Evolutionary conservation across 1,140 invertebrate species (phyloP), one percentile per base, ranked within the genome.

Genomic region (Brachionus sp.): DNA sequence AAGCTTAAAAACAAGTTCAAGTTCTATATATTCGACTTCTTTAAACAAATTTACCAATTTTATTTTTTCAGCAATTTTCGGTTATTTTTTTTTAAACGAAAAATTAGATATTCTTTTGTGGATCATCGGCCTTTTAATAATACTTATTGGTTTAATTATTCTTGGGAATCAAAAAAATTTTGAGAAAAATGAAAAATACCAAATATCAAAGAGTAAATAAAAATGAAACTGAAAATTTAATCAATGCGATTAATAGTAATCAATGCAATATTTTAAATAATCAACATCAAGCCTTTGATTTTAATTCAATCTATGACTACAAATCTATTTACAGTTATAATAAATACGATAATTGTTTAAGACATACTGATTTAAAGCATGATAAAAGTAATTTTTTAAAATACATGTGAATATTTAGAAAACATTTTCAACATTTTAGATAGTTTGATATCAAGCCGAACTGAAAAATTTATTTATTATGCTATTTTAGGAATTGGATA

Each of bases 11-110:
- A 9, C 42, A 44, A 66, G 57, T 66, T 82, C 80, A 53, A 68
- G 12, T 50, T 68, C 35, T 42, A 3, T 82, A 12, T 66, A 46
- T 13, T 39, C 80, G 5, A 82, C 80, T 50, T 37, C 57, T 33
- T 68, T 82, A 9, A 82, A 66, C 19, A 82, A 82, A 82, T 66
- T 66, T 16, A 68, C 57, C 46, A 82, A 82, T 68, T 82, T 82
- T 37, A 66, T 82, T 35, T 68, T 37, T 12, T 82, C 80, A 19
- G 80, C 80, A 12, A n/a, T 82, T 25, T 25, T 82, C 35, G 80
- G 80, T 23, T 82, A 66, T 44, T 19, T 68, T 66, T 16, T 82
- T 3, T 82, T 82, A 50, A 23, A 66, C 35, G 80, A 82, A 70
- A 25, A 42, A 33, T 7, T 70, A 16, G 12, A 68, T 1, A 2